Percentiles rank a stretch among this genome's conserved stretches.
Conservation (phyloP, 2,797 vertebrate genomes). For the Ptychadena robeensis region DNA sequence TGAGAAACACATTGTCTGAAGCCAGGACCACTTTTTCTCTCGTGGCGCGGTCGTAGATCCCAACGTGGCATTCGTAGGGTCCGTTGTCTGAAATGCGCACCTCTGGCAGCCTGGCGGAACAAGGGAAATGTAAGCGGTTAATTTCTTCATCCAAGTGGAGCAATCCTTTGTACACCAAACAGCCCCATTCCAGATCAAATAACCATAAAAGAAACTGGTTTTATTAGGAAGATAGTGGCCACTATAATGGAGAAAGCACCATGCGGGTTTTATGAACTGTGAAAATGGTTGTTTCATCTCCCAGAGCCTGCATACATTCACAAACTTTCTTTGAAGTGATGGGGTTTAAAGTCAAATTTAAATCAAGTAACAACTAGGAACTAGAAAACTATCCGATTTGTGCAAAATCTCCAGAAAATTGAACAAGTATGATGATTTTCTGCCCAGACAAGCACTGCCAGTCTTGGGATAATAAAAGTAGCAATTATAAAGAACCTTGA, state of each 20-base stretch:
- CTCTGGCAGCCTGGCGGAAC: conserved; percentile 83
- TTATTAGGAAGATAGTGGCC: conserved; percentile 28
- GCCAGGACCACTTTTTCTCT: conserved; percentile 89
- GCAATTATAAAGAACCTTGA: conserved; percentile 30
- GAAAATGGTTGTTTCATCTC: conserved; percentile 32
- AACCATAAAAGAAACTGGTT: conserved; percentile 3
- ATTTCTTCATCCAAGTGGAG: conserved; percentile 13
- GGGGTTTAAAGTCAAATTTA: not conserved
- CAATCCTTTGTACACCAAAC: not conserved
- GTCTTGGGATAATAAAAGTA: not conserved
- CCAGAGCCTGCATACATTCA: not conserved
- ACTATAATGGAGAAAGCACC: conserved; percentile 7
- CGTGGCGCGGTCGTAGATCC: conserved; percentile 87
- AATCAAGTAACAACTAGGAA: too few relatives aligned
- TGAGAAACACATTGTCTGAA: conserved; percentile 86
- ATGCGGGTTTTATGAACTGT: conserved; percentile 23
- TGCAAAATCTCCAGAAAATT: not conserved
- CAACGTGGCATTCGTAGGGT: conserved; percentile 92
- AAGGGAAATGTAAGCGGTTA: conserved; percentile 28
- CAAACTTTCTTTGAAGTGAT: conserved; percentile 24
- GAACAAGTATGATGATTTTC: not conserved
- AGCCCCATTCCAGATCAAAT: conserved; percentile 14
- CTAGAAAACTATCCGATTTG: not conserved
- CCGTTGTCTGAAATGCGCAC: conserved; percentile 91
- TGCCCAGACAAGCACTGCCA: not conserved